Percentiles rank a stretch among this genome's conserved stretches.
These are phyloP conservation scores for Sitobion miscanthi DNA, from an alignment of 1,140 invertebrate species.

Conservation along the genomic window DNA sequence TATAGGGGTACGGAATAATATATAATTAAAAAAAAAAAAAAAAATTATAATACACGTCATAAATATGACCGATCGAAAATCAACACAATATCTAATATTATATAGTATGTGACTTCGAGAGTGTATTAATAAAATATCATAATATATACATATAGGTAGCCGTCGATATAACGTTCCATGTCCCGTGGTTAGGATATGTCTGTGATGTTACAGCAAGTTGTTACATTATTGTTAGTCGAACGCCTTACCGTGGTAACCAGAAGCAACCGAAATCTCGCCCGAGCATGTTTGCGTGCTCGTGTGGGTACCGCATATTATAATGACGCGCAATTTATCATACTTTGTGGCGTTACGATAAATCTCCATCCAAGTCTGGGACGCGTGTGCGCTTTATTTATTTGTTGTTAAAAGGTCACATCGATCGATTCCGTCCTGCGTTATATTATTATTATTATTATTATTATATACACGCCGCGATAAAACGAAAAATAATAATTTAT, in stretches of 20 bases:
- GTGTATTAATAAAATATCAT: too few species aligned
- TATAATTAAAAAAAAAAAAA: slow-evolving; percentile 4
- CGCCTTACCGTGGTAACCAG: background rate
- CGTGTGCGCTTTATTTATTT: slow-evolving; percentile 10
- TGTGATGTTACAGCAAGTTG: background rate
- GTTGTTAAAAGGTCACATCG: slow-evolving; percentile 5
- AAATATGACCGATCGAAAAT: background rate
- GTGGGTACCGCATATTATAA: background rate
- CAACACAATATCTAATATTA: background rate
- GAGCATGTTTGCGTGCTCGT: background rate
- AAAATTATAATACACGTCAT: background rate
- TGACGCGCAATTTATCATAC: background rate
- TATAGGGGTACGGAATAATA: background rate
- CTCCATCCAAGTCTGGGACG: background rate
- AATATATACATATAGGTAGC: background rate
- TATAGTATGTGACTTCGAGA: background rate
- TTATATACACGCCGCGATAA: background rate
- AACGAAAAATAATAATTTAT: slow-evolving; percentile 16
- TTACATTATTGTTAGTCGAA: background rate
- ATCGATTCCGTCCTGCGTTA: background rate
- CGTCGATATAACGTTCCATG: background rate
- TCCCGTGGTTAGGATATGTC: background rate
- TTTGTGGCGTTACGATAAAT: background rate
- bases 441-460: background rate
- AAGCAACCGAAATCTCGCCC: slow-evolving; percentile 19